Conservation (phyloP, 2,888 invertebrate genomes). For the Aproaerema taeniolella region DNA sequence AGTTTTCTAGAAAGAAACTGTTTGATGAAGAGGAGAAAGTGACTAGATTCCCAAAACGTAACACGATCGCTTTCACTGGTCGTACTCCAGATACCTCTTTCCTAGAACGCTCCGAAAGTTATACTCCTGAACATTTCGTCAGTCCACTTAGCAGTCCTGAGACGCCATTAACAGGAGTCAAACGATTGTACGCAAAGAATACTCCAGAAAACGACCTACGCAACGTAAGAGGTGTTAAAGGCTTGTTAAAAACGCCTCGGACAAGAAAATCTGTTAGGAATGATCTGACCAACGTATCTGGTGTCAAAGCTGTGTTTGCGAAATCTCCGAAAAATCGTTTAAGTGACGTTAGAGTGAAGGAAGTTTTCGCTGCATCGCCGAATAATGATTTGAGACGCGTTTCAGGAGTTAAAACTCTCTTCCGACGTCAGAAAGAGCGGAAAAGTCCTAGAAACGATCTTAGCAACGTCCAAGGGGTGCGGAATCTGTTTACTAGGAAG, state of each 20-base stretch:
- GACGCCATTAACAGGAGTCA: slow-evolving; percentile 36
- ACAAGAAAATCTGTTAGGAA: slow-evolving; percentile 43
- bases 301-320: slow-evolving; percentile 52
- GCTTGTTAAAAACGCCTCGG: slow-evolving; percentile 38
- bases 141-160: slow-evolving; percentile 48
- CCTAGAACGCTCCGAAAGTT: slow-evolving; percentile 30
- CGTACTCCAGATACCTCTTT: slow-evolving; percentile 33
- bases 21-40: slow-evolving; percentile 37
- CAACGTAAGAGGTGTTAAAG: slow-evolving; percentile 40
- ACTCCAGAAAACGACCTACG: slow-evolving; percentile 43
- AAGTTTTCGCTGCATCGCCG: slow-evolving; percentile 41
- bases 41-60: slow-evolving; percentile 28
- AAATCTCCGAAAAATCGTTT: slow-evolving; percentile 48
- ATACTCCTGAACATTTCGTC: slow-evolving; percentile 50
- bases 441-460: slow-evolving; percentile 39
- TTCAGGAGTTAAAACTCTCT: slow-evolving; percentile 34
- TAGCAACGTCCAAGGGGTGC: slow-evolving; percentile 52
- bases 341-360: slow-evolving; percentile 51
- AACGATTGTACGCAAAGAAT: slow-evolving; percentile 38
- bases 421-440: slow-evolving; percentile 14
- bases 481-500: slow-evolving; percentile 38
- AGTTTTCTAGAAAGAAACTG: slow-evolving; percentile 47
- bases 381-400: slow-evolving; percentile 41
- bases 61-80: slow-evolving; percentile 31
- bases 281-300: slow-evolving; percentile 53